phyloP scores from a whole-genome alignment of 2,113 vertebrate genomes.

The sheep (Ovis aries) region DNA sequence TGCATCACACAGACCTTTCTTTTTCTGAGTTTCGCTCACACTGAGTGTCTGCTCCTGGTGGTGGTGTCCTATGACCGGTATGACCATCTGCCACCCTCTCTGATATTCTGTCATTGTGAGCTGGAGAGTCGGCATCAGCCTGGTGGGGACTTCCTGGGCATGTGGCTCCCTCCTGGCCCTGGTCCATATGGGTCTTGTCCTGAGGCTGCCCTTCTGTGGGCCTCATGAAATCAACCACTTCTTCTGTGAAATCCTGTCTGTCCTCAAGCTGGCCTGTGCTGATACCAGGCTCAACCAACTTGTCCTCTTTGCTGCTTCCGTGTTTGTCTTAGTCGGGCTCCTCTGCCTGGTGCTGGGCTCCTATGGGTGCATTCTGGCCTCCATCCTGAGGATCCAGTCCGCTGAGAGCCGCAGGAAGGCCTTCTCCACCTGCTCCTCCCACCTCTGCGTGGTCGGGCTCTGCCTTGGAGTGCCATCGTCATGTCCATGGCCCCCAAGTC shows the following conservation, averaged over 20 bases:
- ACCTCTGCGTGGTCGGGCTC: rapidly evolving
- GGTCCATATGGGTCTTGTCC: neutral
- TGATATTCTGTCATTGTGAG: neutral
- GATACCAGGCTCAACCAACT: rapidly evolving
- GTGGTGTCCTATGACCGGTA: neutral
- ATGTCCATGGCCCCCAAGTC: neutral
- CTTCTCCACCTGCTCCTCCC: neutral
- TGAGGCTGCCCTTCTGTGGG: neutral
- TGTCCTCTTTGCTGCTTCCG: rapidly evolving
- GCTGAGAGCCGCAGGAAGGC: too few relatives aligned
- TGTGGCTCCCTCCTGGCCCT: neutral
- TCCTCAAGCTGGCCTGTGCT: neutral
- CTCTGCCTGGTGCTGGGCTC: neutral
- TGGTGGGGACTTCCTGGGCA: neutral
- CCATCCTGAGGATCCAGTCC: too few relatives aligned
- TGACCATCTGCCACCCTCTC: neutral
- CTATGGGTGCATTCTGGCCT: too few relatives aligned
- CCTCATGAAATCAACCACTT: neutral
- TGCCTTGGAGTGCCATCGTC: neutral
- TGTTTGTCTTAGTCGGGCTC: rapidly evolving
- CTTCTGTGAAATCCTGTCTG: neutral
- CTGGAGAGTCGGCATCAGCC: neutral
- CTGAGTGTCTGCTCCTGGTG: rapidly evolving
- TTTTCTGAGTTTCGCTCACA: rapidly evolving
- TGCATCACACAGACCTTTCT: neutral